These are phyloP conservation scores for Leistus spinibarbis DNA, from an alignment of 2,888 invertebrate genomes.

Conservation along the genomic window DNA sequence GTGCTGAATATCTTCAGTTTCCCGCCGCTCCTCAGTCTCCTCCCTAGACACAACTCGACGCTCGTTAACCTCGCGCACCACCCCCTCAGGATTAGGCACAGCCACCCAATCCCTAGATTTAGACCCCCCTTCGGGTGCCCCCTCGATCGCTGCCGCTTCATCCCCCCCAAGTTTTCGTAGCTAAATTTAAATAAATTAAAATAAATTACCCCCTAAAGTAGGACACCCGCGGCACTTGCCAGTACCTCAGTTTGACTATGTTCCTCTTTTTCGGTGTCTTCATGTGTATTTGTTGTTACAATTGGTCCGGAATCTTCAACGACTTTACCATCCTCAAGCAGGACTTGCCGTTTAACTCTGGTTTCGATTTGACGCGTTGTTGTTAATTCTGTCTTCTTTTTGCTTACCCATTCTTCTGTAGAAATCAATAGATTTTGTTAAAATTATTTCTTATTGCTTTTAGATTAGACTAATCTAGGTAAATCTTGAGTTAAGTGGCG, in stretches of 20 bases:
- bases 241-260: constrained; percentile 83
- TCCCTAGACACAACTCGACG: constrained; percentile 79
- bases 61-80: constrained; percentile 83
- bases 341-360: constrained; percentile 84
- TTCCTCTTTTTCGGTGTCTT: constrained; percentile 89
- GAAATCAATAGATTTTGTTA: constrained; percentile 45
- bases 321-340: constrained; percentile 89
- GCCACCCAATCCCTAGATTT: constrained; percentile 59
- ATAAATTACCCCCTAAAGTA: not conserved
- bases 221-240: not conserved
- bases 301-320: constrained; percentile 89
- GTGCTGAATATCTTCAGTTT: constrained; percentile 84
- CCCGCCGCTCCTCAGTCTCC: constrained; percentile 79
- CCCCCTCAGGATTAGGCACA: constrained; percentile 72
- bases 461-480: not conserved
- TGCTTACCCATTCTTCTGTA: constrained; percentile 92
- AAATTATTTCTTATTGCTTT: not conserved
- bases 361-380: constrained; percentile 92
- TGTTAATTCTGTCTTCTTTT: constrained; percentile 87
- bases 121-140: constrained; percentile 50
- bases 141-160: constrained; percentile 45
- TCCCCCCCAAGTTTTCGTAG: constrained; percentile 55
- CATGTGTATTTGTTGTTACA: constrained; percentile 88
- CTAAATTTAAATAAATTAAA: too few relatives aligned
- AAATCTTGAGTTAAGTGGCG: not conserved